Percentiles rank a stretch among this genome's conserved stretches.
phyloP scores from a whole-genome alignment of 2,113 vertebrate species.

The Eleginops maclovinus region DNA sequence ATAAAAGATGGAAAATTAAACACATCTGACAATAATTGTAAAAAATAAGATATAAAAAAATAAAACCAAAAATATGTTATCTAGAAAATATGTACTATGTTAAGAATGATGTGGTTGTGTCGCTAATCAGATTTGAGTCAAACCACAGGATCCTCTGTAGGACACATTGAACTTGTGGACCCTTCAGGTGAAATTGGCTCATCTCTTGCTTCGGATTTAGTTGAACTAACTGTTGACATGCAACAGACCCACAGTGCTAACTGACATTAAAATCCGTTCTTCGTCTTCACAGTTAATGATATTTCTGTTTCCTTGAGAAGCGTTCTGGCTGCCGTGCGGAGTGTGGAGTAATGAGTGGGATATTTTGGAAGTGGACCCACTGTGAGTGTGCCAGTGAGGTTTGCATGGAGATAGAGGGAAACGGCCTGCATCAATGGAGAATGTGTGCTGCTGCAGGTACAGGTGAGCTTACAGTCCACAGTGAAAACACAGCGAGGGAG shows the following conservation, averaged over 20 bases:
- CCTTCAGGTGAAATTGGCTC: neutral
- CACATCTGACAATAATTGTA: too few relatives aligned
- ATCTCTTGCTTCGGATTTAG: neutral
- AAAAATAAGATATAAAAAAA: too few relatives aligned
- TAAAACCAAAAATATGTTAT: too few relatives aligned
- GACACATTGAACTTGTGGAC: neutral
- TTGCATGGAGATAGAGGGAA: conserved; percentile 56
- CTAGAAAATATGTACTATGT: neutral
- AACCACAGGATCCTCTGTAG: neutral
- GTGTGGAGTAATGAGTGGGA: conserved; percentile 51
- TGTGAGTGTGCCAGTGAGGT: conserved; percentile 47
- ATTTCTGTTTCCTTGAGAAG: conserved; percentile 22
- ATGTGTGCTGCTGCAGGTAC: conserved; percentile 67
- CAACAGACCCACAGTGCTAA: conserved; percentile 13
- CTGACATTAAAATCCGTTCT: conserved; percentile 23
- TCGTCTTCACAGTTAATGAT: conserved; percentile 24
- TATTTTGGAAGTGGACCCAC: conserved; percentile 7
- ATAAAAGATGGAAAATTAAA: too few relatives aligned
- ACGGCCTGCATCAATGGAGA: conserved; percentile 63
- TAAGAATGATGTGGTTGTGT: too few relatives aligned
- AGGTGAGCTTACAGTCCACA: conserved; percentile 74
- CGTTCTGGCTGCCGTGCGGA: conserved; percentile 5
- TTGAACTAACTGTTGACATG: conserved; percentile 24
- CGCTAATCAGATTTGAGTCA: neutral
- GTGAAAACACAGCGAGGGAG: conserved; percentile 38